These are phyloP conservation scores for Enteromius viviparus DNA, from an alignment of 2,797 vertebrate genomes.

Conservation along the genomic window DNA sequence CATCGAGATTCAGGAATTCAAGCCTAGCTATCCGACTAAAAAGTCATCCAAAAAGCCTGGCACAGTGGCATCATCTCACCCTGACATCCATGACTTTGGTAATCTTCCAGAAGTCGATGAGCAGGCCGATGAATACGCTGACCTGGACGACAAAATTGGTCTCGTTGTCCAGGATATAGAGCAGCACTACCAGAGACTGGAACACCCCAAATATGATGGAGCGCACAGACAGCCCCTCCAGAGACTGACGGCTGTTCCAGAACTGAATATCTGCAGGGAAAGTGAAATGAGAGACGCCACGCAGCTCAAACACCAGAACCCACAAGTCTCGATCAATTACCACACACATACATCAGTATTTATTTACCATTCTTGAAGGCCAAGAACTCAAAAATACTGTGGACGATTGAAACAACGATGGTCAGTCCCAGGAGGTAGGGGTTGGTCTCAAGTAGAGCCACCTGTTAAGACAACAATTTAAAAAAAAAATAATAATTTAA, in stretches of 20 bases:
- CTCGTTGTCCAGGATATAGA: conserved; percentile 97
- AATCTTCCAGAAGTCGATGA: conserved; percentile 99
- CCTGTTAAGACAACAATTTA: conserved; percentile 71
- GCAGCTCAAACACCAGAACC: neutral
- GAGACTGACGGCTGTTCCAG: conserved; percentile 96
- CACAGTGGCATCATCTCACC: conserved; percentile 71
- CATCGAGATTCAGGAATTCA: neutral
- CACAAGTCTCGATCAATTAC: neutral
- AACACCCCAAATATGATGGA: conserved; percentile 96
- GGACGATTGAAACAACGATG: conserved; percentile 92
- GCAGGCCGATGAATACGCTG: conserved; percentile 96
- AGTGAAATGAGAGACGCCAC: neutral
- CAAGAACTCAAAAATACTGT: conserved; percentile 96
- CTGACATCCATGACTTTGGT: conserved; percentile 97
- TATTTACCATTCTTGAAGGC: conserved; percentile 94
- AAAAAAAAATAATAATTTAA: neutral
- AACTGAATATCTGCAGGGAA: conserved; percentile 91
- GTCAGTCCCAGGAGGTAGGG: conserved; percentile 92
- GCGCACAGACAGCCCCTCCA: conserved; percentile 94
- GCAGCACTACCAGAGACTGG: conserved; percentile 92
- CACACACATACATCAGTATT: neutral
- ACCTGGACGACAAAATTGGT: conserved; percentile 98
- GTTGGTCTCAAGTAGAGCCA: conserved; percentile 94
- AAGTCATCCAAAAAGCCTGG: neutral
- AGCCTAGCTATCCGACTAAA: neutral